Base-by-base conservation (phyloP, 30 jellyfish, hydroid and myxozoan genomes). In the Clytia hemisphaerica region DNA sequence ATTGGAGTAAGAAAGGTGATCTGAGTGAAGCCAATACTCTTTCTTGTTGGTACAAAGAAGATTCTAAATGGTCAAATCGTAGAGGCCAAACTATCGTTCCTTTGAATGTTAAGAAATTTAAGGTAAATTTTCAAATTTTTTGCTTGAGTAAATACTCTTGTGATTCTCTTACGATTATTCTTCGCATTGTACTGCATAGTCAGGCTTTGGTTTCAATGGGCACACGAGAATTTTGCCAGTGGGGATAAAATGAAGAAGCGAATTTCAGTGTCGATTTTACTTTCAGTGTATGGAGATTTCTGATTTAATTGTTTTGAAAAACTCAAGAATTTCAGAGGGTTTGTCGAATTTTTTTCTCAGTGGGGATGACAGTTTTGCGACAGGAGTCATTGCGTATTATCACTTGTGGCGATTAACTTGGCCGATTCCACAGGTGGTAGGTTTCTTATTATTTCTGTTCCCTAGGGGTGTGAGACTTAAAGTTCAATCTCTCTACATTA, bases 31-130 rank as follows among this genome's bases (percentile, higher is more conserved):
- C 49, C 26, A 78, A 78, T 37, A 69, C 66, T 9, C 9, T 62
- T 19, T 62, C 87, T 14, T 78, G 92, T 37, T 78, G 92, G 92
- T 78, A 46, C 46, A 68, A 78, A 49, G 88, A 78, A 58, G 92
- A 64, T 22, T 57, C 84, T 3, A 78, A 67, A 51, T 78, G 92
- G 92, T 25, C 88, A 24, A 82, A 22, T 26, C 24, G 68, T 32
- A 36, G 79, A 37, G 89, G 73, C 33, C 92, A 78, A 55, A 45
- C 92, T 22, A 75, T 78, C 37, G 49, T 78, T 67, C 92, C 92
- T 6, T 6, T 74, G 72, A 66, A 78, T 26, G 29, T 78, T 15
- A 48, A 70, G 31, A 78, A 78, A 35, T 78, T 78, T 37, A 64
- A 78, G 92, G 92, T 78, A 69, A 2, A 63, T n/a, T 53, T n/a